Evolutionary conservation across 2,797 vertebrate species (phyloP), one percentile per base, ranked within the genome.

Genomic region (Gallinago nigripennis): DNA sequence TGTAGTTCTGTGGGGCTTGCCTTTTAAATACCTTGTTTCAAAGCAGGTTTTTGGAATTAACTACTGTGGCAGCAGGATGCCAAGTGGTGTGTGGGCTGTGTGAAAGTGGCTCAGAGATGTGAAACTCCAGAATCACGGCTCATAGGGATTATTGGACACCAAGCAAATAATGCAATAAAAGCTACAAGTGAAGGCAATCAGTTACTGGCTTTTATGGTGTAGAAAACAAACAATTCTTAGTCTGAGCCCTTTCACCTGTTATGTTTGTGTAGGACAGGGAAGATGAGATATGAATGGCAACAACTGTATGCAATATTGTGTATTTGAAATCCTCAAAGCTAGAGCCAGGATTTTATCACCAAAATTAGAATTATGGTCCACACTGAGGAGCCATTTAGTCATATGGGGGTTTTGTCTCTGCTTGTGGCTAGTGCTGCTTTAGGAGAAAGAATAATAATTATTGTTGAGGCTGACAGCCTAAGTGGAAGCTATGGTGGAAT

Each of bases 31-130:
- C 2, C 46, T 61, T 72, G 23, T 79, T 93, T 87, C 65, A 86
- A 69, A 94, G 60, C 82, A 75, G 72, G 37, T 7, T 92, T 93
- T 94, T 92, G 37, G 88, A 94, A 93, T 48, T 70, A 90, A 23
- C 63, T 92, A 2, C 72, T 72, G 56, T 94, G 85, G 91, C 94
- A 96, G 72, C 77, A 95, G 92, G 82, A 92, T 92, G 82, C 69
- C 12, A 12, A 92, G 82, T 90, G 70, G n/a, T 87, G 86, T 70
- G 92, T 95, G 77, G 95, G 93, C 23, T 96, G 85, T 84, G 87
- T 91, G 89, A 94, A 93, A 92, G 68, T 66, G 71, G 60, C 92
- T 91, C 68, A 78, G 92, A 80, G 68, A 90, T 86, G 65, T 81
- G 69, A 77, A 94, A 90, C 77, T 89, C 82, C 66, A 72, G 61